Evolutionary conservation across 1,140 invertebrate species (phyloP), one percentile per base, ranked within the genome.

Genomic region (Globodera rostochiensis): DNA sequence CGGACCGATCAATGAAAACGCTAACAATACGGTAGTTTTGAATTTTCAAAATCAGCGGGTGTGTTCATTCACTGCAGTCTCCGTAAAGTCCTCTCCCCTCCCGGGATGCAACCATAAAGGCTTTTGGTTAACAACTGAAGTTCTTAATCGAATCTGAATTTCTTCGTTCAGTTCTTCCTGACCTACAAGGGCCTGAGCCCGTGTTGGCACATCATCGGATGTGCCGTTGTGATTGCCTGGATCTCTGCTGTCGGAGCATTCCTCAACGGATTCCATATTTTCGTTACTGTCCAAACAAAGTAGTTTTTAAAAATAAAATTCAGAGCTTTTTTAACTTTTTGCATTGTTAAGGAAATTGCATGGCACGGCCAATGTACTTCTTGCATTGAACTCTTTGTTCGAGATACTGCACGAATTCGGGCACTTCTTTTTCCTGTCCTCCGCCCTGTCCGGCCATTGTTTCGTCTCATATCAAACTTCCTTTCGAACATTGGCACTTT

Each of bases 321-420:
- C 15, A 19, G 25, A 19, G 25, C 19, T 2, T 71, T 3, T n/a
- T 19, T 36, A 71, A 71, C 1, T 71, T 71, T 47, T 19, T 11
- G 6, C 36, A 45, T 13, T 45, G 11, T 15, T 9, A 36, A 71
- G 69, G 25, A 13, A 36, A 36, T 47, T 71, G 69, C 69, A 71
- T 7, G 69, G 69, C 69, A 36, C 69, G 7, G 69, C 69, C 69
- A 71, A 71, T 19, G 25, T 4, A 13, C 69, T 71, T 36, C n/a
- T 71, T n/a, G 69, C 69, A 47, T 21, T 71, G 25, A 71, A 71
- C 36, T 71, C 69, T n/a, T 6, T 71, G 25, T 71, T 71, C 36
- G 25, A 36, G 36, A 4, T 71, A 21, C 11, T 71, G 25, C 69
- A 71, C 21, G 36, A 25, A 21, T 71, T 13, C 69, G 69, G 69